A percentile compares a stretch with the other conserved stretches of the same genome.
phyloP scores from a whole-genome alignment of 1,140 invertebrate genomes.

The Bilobella aurantiaca region DNA sequence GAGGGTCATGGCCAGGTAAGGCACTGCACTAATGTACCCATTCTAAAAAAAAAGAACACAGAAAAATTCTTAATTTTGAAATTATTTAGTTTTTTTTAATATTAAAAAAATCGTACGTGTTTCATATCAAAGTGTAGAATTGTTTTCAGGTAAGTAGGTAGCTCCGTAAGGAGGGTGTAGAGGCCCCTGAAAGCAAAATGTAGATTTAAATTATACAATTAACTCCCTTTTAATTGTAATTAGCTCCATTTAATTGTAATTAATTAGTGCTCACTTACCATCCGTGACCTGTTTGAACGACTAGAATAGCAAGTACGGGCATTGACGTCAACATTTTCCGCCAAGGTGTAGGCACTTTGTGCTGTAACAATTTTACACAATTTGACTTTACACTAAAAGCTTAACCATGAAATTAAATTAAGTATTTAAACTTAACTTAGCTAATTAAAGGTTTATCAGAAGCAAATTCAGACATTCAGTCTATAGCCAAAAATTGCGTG shows the following conservation, averaged over 20 bases:
- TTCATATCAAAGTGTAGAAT: conserved; percentile 50
- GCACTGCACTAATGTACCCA: conserved; percentile 55
- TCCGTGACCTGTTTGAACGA: conserved; percentile 31
- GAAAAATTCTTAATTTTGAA: background rate
- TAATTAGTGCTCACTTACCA: conserved; percentile 15
- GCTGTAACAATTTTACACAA: conserved; percentile 3
- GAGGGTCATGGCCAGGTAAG: conserved; percentile 63
- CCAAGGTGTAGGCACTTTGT: conserved; percentile 55
- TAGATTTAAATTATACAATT: no score
- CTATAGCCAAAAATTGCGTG: background rate
- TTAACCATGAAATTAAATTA: no score
- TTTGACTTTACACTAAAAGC: no score
- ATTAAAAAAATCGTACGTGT: conserved; percentile 39
- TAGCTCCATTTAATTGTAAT: background rate
- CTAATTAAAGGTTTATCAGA: no score
- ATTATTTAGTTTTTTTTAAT: conserved; percentile 1
- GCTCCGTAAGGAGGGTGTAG: conserved; percentile 52
- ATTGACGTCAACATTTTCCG: conserved; percentile 59
- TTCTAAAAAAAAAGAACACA: conserved; percentile 40
- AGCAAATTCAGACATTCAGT: no score
- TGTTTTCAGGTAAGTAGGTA: conserved; percentile 52
- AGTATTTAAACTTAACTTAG: no score
- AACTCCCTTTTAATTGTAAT: conserved; percentile 5
- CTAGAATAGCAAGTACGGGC: conserved; percentile 82
- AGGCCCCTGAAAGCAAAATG: conserved; percentile 27